Evolutionary conservation across 2,797 vertebrate genomes (phyloP).

Genomic region (Balearica regulorum): DNA sequence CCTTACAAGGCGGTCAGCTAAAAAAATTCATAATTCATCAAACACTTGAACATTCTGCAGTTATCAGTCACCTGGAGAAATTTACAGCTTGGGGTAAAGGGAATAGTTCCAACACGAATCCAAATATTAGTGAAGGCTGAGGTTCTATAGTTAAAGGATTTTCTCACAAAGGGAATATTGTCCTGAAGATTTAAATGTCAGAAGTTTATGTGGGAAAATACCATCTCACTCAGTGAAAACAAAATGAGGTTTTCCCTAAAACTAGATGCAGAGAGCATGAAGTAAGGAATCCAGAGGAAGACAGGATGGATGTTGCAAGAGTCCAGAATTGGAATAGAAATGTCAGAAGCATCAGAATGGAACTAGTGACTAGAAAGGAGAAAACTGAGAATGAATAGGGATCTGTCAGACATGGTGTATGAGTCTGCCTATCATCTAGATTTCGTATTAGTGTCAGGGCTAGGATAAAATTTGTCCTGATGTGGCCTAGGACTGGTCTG

Average conservation of each 20-base stretch:
- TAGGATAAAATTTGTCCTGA: not conserved
- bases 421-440: not conserved
- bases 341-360: not conserved
- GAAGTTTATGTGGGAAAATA: not conserved
- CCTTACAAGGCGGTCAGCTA: not conserved
- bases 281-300: not conserved
- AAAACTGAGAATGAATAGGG: not conserved
- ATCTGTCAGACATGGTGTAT: not conserved
- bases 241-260: not conserved
- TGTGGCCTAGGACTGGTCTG: not conserved
- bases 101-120: not conserved
- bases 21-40: not conserved
- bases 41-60: not conserved
- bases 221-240: not conserved
- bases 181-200: slow-evolving; percentile 4
- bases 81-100: not conserved
- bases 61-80: not conserved
- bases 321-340: not conserved
- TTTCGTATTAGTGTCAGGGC: not conserved
- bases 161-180: not conserved
- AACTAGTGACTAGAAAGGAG: not conserved
- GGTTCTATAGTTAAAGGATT: not conserved
- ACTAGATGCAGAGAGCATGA: not conserved
- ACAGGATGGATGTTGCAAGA: not conserved
- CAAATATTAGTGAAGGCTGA: slow-evolving; percentile 24